Evolutionary conservation across 2,888 invertebrate genomes (phyloP).

Genomic region (Ichneumon xanthorius): DNA sequence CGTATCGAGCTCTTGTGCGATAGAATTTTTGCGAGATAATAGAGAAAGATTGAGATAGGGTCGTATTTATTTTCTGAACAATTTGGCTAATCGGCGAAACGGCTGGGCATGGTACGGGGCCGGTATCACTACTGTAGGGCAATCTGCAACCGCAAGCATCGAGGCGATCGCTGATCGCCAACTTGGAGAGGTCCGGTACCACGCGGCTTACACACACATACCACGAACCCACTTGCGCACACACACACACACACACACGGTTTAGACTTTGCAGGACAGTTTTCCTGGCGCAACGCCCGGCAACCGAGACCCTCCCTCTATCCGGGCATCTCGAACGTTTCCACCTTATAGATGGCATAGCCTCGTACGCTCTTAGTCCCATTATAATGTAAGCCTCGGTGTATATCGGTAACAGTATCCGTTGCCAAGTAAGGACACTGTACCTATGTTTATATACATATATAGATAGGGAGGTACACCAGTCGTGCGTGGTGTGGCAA

Average conservation of each 20-base stretch:
- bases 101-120: conserved; percentile 42
- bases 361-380: conserved; percentile 64
- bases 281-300: conserved; percentile 66
- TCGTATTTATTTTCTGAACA: conserved; percentile 78
- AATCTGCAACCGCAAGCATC: conserved; percentile 56
- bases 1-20: not conserved
- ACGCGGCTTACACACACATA: not conserved
- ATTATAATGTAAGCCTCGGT: conserved; percentile 67
- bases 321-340: conserved; percentile 63
- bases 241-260: not conserved
- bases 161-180: conserved; percentile 55
- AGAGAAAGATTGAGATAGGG: conserved; percentile 64
- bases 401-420: conserved; percentile 61
- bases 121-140: conserved; percentile 23
- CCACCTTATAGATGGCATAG: conserved; percentile 55
- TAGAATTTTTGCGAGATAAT: not conserved
- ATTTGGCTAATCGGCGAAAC: conserved; percentile 79
- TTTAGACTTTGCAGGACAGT: conserved; percentile 59
- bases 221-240: not conserved
- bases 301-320: conserved; percentile 2
- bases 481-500: conserved; percentile 74
- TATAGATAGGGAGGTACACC: conserved; percentile 30
- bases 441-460: conserved; percentile 24
- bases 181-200: conserved; percentile 33
- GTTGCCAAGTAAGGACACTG: conserved; percentile 63